phyloP scores from a whole-genome alignment of 2,888 invertebrate species.

The Melanotus villosus region DNA sequence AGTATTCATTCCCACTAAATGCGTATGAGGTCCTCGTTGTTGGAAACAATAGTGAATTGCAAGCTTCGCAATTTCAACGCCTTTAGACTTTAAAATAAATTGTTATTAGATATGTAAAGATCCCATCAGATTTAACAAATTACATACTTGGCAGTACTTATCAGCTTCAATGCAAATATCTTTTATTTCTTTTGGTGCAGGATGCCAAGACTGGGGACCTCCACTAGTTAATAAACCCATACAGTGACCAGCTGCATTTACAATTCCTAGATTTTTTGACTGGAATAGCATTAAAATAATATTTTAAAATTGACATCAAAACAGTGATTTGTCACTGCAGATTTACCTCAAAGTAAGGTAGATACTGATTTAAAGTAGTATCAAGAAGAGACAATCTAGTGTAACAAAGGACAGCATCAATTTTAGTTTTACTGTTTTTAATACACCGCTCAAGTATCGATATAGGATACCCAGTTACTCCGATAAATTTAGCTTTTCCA shows the following conservation, averaged over 20 bases:
- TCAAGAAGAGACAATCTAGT: conserved; percentile 86
- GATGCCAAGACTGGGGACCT: conserved; percentile 87
- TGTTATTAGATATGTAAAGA: too few species aligned
- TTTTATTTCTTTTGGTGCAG: conserved; percentile 77
- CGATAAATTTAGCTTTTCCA: conserved; percentile 84
- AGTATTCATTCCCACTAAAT: conserved; percentile 84
- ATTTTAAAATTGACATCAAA: conserved; percentile 24
- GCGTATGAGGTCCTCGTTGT: conserved; percentile 76
- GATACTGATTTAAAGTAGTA: conserved; percentile 79
- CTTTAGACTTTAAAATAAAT: too few species aligned
- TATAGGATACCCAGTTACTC: conserved; percentile 90
- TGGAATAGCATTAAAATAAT: conserved; percentile 62
- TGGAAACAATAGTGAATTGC: conserved; percentile 78
- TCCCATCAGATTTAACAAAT: too few species aligned
- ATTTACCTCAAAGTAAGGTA: conserved; percentile 85
- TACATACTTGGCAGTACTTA: conserved; percentile 76
- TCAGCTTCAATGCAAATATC: conserved; percentile 75
- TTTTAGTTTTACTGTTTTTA: conserved; percentile 75
- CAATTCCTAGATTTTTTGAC: conserved; percentile 81
- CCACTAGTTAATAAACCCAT: conserved; percentile 86
- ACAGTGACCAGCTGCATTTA: conserved; percentile 86
- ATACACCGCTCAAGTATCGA: conserved; percentile 82
- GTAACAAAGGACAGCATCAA: conserved; percentile 84
- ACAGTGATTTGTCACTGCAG: too few species aligned
- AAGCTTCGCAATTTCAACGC: conserved; percentile 80